Evolutionary conservation across 2,888 invertebrate species (phyloP).

Genomic region (Caenorhabditis virilis): DNA sequence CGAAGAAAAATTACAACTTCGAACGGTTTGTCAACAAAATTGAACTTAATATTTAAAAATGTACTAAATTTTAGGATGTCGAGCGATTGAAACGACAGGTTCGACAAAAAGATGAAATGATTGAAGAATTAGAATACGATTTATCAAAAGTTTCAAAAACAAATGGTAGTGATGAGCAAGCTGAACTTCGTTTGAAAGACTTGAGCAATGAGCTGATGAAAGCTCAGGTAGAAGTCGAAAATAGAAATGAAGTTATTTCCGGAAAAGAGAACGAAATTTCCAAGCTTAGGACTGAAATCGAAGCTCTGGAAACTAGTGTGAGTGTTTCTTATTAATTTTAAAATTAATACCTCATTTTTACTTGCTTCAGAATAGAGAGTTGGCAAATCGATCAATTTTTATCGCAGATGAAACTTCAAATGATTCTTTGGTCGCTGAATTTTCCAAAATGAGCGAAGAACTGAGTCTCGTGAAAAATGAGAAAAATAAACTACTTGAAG

Average conservation of each 20-base stretch:
- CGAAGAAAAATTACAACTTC: constrained; percentile 25
- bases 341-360: not conserved
- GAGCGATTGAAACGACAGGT: constrained; percentile 11
- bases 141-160: constrained; percentile 11
- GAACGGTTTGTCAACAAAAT: constrained; percentile 6
- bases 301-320: constrained; percentile 15
- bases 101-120: constrained; percentile 29
- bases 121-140: constrained; percentile 34
- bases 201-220: too few relatives aligned
- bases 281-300: constrained; percentile 9
- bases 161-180: too few relatives aligned
- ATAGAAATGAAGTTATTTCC: too few relatives aligned
- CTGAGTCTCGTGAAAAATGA: constrained; percentile 12
- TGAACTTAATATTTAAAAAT: not conserved
- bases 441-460: constrained; percentile 21
- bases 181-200: too few relatives aligned
- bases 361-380: constrained; percentile 17
- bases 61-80: constrained; percentile 12
- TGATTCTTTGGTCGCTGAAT: constrained; percentile 7
- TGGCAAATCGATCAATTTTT: constrained; percentile 11
- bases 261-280: constrained; percentile 2
- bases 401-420: too few relatives aligned
- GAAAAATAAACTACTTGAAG: constrained; percentile 3
- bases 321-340: not conserved
- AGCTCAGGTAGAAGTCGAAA: too few relatives aligned